phyloP scores from a whole-genome alignment of 1,140 invertebrate species.

The Laodelphax striatellus region DNA sequence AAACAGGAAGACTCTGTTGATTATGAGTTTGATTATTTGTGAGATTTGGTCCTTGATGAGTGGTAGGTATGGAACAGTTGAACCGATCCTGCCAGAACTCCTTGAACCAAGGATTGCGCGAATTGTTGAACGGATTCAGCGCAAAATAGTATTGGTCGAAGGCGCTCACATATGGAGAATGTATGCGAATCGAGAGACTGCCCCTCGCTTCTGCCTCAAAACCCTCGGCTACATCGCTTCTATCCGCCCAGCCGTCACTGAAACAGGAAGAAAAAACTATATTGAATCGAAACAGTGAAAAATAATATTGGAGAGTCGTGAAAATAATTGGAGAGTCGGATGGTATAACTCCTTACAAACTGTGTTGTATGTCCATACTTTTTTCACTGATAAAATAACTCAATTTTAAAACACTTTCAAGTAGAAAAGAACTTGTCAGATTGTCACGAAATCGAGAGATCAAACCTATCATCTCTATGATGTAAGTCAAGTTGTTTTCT shows the following conservation, averaged over 20 bases:
- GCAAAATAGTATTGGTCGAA: slow-evolving; percentile 60
- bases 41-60: not conserved
- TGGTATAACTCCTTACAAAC: too few relatives aligned
- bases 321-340: too few relatives aligned
- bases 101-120: slow-evolving; percentile 61
- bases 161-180: slow-evolving; percentile 50
- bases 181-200: slow-evolving; percentile 59
- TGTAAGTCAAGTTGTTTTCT: too few relatives aligned
- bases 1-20: slow-evolving; percentile 22
- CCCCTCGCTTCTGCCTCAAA: slow-evolving; percentile 57
- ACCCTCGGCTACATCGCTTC: slow-evolving; percentile 58
- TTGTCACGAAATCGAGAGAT: too few relatives aligned
- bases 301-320: too few relatives aligned
- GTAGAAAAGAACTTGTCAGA: too few relatives aligned
- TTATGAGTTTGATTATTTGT: not conserved
- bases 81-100: slow-evolving; percentile 66
- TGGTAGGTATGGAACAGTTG: slow-evolving; percentile 41
- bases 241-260: slow-evolving; percentile 65
- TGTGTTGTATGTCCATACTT: too few relatives aligned
- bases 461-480: too few relatives aligned
- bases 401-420: too few relatives aligned
- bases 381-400: too few relatives aligned
- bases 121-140: slow-evolving; percentile 49
- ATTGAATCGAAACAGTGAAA: too few relatives aligned
- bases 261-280: slow-evolving; percentile 11